These are phyloP conservation scores for Drosophila dunni DNA, from an alignment of 1,140 invertebrate species.

Conservation along the genomic window DNA sequence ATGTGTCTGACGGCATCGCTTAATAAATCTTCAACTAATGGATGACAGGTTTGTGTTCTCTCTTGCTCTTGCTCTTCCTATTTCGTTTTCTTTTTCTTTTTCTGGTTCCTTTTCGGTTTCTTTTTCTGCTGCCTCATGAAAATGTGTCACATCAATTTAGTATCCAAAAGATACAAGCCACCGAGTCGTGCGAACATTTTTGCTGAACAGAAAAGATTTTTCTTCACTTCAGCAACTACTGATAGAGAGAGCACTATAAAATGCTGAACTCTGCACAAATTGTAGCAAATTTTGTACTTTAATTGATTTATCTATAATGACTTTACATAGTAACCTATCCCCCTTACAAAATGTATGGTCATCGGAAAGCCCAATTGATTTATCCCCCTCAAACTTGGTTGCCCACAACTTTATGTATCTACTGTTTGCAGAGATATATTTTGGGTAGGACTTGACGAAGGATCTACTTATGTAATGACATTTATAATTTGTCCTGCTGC, in stretches of 20 bases:
- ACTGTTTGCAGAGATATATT: slow-evolving; percentile 30
- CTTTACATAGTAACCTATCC: background rate
- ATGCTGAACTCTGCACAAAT: slow-evolving; percentile 75
- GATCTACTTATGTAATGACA: slow-evolving; percentile 46
- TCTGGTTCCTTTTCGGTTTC: background rate
- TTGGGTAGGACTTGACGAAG: slow-evolving; percentile 1
- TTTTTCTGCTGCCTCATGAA: slow-evolving; percentile 40
- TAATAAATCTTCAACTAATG: slow-evolving; percentile 64
- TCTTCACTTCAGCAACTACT: background rate
- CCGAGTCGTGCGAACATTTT: slow-evolving; percentile 16
- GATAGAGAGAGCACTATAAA: slow-evolving; percentile 50
- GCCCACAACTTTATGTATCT: background rate
- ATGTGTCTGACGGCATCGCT: slow-evolving; percentile 40
- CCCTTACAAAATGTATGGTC: slow-evolving; percentile 49
- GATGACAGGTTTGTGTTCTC: slow-evolving; percentile 67
- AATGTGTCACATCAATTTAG: slow-evolving; percentile 78
- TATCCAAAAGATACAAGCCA: slow-evolving; percentile 49
- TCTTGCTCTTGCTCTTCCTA: slow-evolving; percentile 21
- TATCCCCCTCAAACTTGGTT: background rate
- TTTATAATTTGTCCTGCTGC: slow-evolving; percentile 54
- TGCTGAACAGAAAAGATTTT: slow-evolving; percentile 47
- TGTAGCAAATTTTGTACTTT: slow-evolving; percentile 57
- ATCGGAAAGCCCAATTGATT: slow-evolving; percentile 30
- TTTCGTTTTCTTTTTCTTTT: background rate
- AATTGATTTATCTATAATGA: slow-evolving; percentile 40